These are phyloP conservation scores for Acanthacorydalis orientalis DNA, from an alignment of 2,888 invertebrate species.

Conservation along the genomic window DNA sequence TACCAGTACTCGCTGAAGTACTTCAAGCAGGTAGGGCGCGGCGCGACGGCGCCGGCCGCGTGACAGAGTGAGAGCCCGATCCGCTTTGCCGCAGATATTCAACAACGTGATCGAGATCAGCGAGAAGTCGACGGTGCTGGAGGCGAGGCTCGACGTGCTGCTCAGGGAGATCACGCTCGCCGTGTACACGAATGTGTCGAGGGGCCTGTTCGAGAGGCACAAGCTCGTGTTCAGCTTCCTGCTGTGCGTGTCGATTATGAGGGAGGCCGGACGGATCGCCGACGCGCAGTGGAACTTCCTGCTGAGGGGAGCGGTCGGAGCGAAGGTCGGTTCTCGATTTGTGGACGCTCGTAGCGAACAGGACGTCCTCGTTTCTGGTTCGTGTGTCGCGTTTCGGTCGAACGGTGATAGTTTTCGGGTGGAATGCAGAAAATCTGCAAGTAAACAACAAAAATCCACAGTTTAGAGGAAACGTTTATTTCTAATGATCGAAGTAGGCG, in stretches of 20 bases:
- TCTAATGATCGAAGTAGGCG: no score
- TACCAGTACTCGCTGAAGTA: conserved; percentile 89
- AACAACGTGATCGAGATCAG: conserved; percentile 64
- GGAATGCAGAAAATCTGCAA: no score
- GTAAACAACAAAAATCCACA: no score
- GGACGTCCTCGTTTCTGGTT: no score
- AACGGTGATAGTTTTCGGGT: no score
- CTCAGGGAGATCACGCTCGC: conserved; percentile 62
- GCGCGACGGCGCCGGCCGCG: no score
- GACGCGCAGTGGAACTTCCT: conserved; percentile 61
- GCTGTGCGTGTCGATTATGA: conserved; percentile 57
- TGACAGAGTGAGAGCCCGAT: no score
- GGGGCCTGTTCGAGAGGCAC: conserved; percentile 81
- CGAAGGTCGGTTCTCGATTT: no score
- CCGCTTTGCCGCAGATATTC: conserved; percentile 50
- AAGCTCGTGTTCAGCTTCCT: conserved; percentile 80
- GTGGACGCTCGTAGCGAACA: no score
- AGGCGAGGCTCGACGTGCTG: conserved; percentile 48
- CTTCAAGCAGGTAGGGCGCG: conserved; percentile 48
- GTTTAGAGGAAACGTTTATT: no score
- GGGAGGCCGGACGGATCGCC: conserved; percentile 38
- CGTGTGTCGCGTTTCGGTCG: no score
- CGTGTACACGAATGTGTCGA: conserved; percentile 72
- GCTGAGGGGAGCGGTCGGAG: conserved; percentile 52
- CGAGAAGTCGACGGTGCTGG: conserved; percentile 47